Evolutionary conservation across 2,797 vertebrate genomes (phyloP), one percentile per base, ranked within the genome.

Genomic region (Trachurus trachurus): DNA sequence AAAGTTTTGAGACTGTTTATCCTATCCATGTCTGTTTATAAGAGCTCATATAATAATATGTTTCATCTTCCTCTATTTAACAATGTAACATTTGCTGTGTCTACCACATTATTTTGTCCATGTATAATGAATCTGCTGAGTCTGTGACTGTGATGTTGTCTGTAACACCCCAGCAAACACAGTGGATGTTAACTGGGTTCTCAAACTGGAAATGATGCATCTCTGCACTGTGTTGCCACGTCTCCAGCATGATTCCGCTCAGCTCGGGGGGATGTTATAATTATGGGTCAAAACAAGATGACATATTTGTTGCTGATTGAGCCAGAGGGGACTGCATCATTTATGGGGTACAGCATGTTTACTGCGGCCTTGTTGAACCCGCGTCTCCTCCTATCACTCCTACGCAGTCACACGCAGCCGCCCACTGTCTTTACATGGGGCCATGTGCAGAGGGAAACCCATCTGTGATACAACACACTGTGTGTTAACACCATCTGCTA

Each of bases 311-410:
- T 69, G 40, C 40, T 68, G 57, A 57, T 12, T 58, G 44, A 16
- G 59, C 60, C 17, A n/a, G 42, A 76, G 44, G 59, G 6, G 4
- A 42, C 52, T 65, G 44, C 60, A 70, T 65, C 61, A 66, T 71
- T 71, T 56, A 19, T 13, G 54, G 21, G 26, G 16, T 34, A 54
- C 74, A 56, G 12, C 39, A 16, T 71, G 56, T 66, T 66, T 54
- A 47, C 34, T 52, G 44, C 39, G 34, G 68, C 39, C 39, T 66
- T 47, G 54, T 53, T 71, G 45, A 78, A 60, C 45, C 61, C 66
- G 63, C 61, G 49, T 65, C 10, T 60, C 10, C 47, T 66, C 54
- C 66, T 59, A 53, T 65, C 22, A 17, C 44, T 52, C 60, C 34
- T 2, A 10, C 22, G 16, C 17, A 21, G 50, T 29, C 42, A 49